A percentile compares a stretch with the other conserved stretches of the same genome.
These are phyloP conservation scores for Apocheima hispidaria DNA, from an alignment of 2,888 invertebrate species.

Conservation along the genomic window DNA sequence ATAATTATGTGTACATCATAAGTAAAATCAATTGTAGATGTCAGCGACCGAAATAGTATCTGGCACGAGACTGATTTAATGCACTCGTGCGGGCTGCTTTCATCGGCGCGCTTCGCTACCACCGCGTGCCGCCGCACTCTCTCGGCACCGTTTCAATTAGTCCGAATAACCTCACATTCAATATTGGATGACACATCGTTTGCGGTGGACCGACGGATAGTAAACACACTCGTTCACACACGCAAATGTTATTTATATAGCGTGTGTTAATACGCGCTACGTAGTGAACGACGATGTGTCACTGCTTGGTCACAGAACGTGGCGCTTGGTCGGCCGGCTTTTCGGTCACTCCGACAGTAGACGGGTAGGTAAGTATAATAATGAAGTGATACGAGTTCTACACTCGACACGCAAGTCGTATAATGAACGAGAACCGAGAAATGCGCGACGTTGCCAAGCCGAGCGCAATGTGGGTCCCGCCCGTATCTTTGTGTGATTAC, in stretches of 20 bases:
- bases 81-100: slow-evolving; percentile 40
- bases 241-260: slow-evolving; percentile 78
- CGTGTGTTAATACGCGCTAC: slow-evolving; percentile 78
- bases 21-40: slow-evolving; percentile 44
- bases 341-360: slow-evolving; percentile 60
- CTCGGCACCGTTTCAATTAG: slow-evolving; percentile 65
- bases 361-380: slow-evolving; percentile 63
- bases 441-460: slow-evolving; percentile 73
- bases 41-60: slow-evolving; percentile 56
- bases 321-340: slow-evolving; percentile 53
- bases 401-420: slow-evolving; percentile 56
- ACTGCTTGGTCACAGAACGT: slow-evolving; percentile 56
- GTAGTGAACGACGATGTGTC: slow-evolving; percentile 78
- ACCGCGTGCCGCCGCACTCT: slow-evolving; percentile 16
- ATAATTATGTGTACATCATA: slow-evolving; percentile 41
- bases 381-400: slow-evolving; percentile 63
- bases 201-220: slow-evolving; percentile 76
- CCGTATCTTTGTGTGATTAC: slow-evolving; percentile 55
- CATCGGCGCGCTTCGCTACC: slow-evolving; percentile 23
- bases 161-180: slow-evolving; percentile 75
- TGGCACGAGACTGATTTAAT: slow-evolving; percentile 53
- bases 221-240: slow-evolving; percentile 80
- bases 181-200: slow-evolving; percentile 81
- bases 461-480: slow-evolving; percentile 59
- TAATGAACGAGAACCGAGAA: slow-evolving; percentile 39